Conservation (phyloP, 2,113 vertebrate genomes). For the Balaenoptera acutorostrata region DNA sequence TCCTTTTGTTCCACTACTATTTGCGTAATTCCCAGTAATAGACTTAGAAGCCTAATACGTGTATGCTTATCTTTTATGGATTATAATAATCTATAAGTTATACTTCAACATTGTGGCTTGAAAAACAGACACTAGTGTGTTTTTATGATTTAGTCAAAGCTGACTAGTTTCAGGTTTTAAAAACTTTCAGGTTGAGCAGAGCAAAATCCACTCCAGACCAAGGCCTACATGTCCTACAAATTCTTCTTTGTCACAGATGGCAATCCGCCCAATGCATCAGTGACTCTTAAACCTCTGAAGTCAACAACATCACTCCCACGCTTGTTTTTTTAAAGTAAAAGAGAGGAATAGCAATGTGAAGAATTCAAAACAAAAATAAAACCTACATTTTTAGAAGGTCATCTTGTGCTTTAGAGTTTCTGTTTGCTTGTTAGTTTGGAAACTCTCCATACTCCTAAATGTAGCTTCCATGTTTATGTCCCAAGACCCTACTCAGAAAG, state of each 20-base stretch:
- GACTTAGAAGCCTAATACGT: background rate
- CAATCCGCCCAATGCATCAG: background rate
- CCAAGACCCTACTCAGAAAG: background rate
- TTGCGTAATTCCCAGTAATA: constrained; percentile 13
- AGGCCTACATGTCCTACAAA: background rate
- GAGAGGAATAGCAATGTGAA: background rate
- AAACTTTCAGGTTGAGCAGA: background rate
- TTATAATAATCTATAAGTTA: background rate
- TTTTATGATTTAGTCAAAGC: background rate
- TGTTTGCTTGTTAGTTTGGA: background rate
- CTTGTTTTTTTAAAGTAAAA: background rate
- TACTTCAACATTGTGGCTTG: background rate
- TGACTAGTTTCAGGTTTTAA: background rate
- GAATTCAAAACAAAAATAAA: constrained; percentile 20
- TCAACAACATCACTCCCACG: background rate
- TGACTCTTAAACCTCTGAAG: background rate
- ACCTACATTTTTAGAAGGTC: background rate
- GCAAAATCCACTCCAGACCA: background rate
- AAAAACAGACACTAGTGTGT: background rate
- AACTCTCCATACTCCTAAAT: background rate
- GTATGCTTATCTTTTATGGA: background rate
- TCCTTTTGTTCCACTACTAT: background rate
- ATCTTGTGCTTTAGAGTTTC: background rate
- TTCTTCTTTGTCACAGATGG: background rate
- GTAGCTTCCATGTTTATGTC: background rate